phyloP scores from a whole-genome alignment of 2,113 vertebrate species.

The Psammodynastes pulverulentus region DNA sequence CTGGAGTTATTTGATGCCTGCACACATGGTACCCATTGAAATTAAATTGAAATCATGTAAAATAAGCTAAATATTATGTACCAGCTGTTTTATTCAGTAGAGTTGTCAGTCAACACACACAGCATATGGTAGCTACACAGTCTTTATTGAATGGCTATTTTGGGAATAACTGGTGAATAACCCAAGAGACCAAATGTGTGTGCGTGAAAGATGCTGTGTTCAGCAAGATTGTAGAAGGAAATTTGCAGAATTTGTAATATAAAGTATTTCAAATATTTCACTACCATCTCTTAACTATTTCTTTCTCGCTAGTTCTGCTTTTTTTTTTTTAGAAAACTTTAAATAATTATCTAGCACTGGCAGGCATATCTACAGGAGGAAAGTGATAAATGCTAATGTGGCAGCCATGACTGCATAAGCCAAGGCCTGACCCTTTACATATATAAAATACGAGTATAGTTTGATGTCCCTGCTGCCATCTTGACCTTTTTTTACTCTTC shows the following conservation, averaged over 20 bases:
- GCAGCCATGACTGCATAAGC: not conserved
- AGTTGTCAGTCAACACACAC: slow-evolving; percentile 47
- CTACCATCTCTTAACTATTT: not conserved
- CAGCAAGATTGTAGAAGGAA: slow-evolving; percentile 22
- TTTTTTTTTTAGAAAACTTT: not conserved
- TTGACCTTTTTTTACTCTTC: not conserved
- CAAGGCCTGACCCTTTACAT: not conserved
- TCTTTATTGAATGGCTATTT: slow-evolving; percentile 51
- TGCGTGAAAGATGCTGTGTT: slow-evolving; percentile 5
- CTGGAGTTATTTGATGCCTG: slow-evolving; percentile 55
- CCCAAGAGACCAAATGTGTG: slow-evolving; percentile 25
- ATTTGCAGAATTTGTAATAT: slow-evolving; percentile 9
- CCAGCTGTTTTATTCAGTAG: slow-evolving; percentile 61
- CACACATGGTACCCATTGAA: slow-evolving; percentile 46
- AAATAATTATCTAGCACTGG: not conserved
- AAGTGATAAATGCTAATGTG: not conserved
- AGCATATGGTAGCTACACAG: slow-evolving; percentile 50
- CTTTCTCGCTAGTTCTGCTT: not conserved
- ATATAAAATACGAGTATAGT: not conserved
- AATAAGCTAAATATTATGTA: slow-evolving; percentile 41
- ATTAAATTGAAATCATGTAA: slow-evolving; percentile 56
- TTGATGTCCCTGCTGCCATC: not conserved
- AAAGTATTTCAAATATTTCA: not conserved
- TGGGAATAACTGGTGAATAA: slow-evolving; percentile 43
- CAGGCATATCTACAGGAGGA: not conserved